Percentiles rank a stretch among this genome's conserved stretches.
Evolutionary conservation across 2,888 invertebrate genomes (phyloP).

Genomic region (Cheilosia impressa): DNA sequence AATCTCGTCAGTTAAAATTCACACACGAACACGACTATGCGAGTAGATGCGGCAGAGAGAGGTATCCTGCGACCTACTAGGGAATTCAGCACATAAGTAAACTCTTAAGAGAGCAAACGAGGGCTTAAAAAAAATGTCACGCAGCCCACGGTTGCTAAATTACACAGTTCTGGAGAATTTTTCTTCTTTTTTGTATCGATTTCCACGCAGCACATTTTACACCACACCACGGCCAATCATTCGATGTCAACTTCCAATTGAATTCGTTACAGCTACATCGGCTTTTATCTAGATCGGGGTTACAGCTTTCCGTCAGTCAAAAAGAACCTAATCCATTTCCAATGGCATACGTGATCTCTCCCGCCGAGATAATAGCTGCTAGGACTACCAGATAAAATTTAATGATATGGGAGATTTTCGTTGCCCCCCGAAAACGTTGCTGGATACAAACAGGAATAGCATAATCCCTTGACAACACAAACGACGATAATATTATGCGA

Average conservation of each 20-base stretch:
- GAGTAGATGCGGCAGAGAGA: not conserved
- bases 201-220: not conserved
- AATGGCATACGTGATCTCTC: conserved; percentile 69
- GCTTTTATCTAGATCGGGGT: conserved; percentile 46
- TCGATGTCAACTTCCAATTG: conserved; percentile 54
- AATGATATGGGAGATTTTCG: conserved; percentile 21
- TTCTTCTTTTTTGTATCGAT: conserved; percentile 17
- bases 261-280: conserved; percentile 56
- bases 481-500: not conserved
- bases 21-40: not conserved
- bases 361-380: conserved; percentile 44
- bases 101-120: conserved; percentile 3
- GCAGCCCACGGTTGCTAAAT: conserved; percentile 14
- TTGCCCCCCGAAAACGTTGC: not conserved
- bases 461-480: not conserved
- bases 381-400: conserved; percentile 62
- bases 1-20: conserved; percentile 16
- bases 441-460: conserved; percentile 14
- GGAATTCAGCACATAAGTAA: not conserved
- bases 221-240: conserved; percentile 20
- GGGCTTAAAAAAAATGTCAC: not conserved
- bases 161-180: not conserved
- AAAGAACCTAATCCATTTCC: conserved; percentile 52
- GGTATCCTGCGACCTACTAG: not conserved
- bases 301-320: conserved; percentile 43